phyloP scores from a whole-genome alignment of 1,140 invertebrate genomes.

The Polyergus mexicanus region DNA sequence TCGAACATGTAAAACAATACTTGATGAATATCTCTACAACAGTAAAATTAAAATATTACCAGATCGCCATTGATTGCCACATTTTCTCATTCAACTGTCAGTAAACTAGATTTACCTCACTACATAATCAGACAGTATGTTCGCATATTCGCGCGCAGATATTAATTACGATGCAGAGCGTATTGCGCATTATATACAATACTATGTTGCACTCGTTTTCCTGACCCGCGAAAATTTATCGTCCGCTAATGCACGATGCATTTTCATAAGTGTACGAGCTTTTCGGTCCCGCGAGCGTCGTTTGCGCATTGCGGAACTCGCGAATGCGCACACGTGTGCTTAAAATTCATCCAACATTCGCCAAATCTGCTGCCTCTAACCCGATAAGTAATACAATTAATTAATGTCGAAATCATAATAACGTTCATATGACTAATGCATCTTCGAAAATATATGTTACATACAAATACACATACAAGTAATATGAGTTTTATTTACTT shows the following conservation, averaged over 20 bases:
- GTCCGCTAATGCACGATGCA: conserved; percentile 56
- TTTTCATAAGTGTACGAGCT: conserved; percentile 58
- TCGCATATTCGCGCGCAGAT: conserved; percentile 32
- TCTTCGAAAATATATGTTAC: background rate
- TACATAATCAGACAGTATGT: conserved; percentile 29
- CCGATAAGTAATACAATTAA: conserved; percentile 16
- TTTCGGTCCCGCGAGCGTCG: conserved; percentile 36
- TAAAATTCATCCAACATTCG: conserved; percentile 32
- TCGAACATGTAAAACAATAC: background rate
- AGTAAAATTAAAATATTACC: background rate
- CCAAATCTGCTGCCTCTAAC: background rate
- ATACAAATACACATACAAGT: background rate
- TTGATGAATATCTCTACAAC: background rate
- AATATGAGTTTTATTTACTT: background rate
- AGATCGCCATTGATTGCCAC: background rate
- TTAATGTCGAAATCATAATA: background rate
- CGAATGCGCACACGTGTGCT: background rate
- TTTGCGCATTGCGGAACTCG: conserved; percentile 30
- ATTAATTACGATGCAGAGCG: conserved; percentile 46
- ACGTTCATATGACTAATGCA: background rate
- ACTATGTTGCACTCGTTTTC: conserved; percentile 50
- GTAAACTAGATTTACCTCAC: conserved; percentile 1
- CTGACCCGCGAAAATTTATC: conserved; percentile 46
- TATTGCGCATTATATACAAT: conserved; percentile 25
- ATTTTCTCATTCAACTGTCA: conserved; percentile 19